Evolutionary conservation across 2,113 vertebrate species (phyloP), one percentile per base, ranked within the genome.

Genomic region (Dermatemys mawii): DNA sequence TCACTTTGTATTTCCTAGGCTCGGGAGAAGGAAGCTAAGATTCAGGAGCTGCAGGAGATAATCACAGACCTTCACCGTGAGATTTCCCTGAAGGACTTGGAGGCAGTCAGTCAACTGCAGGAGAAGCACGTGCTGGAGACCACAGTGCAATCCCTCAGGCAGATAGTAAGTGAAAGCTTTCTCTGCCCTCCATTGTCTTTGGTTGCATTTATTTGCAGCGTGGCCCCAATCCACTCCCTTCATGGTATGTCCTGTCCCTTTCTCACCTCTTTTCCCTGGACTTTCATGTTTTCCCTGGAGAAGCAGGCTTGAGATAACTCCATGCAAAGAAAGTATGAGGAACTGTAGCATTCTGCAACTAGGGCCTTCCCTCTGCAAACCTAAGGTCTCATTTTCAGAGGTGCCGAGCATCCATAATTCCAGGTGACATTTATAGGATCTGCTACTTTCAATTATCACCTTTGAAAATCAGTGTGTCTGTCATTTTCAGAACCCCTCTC

Each of bases 41-140:
- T 96, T 73, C 97, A 96, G 80, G 95, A 97, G 54, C 84, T 97
- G 22, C 93, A 97, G 86, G 88, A 96, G 63, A 96, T 82, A 53
- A 89, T 97, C 73, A 97, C 93, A 46, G 94, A 96, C 55, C 96
- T 97, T 83, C 96, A 96, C 82, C 85, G 89, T 60, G 94, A 96
- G 81, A 95, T 97, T 55, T 98, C 94, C 32, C 46, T 92, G 85
- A 97, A 97, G 86, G 93, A 97, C 54, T 90, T 94, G 21, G 96
- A 97, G 38, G 83, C 85, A n/a, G 90, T 91, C 60, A 75, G 51
- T 73, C 96, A 97, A 63, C 89, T 96, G 81, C 92, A 97, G 57
- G 90, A 95, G 91, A 94, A 96, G 44, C 54, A 96, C 57, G 84
- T 80, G n/a, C 87, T 97, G 83, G 94, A 97, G 86, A 90, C 82